phyloP scores from a whole-genome alignment of 2,888 invertebrate species.

The Cheiracanthium punctorium region DNA sequence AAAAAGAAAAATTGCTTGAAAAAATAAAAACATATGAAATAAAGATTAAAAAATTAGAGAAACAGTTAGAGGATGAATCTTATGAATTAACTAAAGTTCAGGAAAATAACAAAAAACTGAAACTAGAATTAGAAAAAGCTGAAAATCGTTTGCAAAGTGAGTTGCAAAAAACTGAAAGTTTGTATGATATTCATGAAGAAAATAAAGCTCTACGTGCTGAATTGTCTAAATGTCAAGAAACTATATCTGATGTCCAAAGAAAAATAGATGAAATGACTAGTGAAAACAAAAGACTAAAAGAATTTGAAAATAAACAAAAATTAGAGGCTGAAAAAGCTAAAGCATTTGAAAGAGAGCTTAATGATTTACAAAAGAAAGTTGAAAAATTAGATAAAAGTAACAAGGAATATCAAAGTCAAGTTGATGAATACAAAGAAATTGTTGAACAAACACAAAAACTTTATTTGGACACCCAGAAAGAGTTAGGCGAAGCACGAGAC shows the following conservation, averaged over 20 bases:
- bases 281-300: conserved; percentile 63
- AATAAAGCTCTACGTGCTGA: conserved; percentile 54
- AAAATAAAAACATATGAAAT: conserved; percentile 31
- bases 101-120: conserved; percentile 84
- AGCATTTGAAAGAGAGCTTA: conserved; percentile 51
- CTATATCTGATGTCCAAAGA: conserved; percentile 48
- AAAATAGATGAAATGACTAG: conserved; percentile 46
- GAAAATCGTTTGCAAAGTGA: conserved; percentile 63
- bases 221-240: conserved; percentile 61
- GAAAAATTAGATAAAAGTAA: conserved; percentile 42
- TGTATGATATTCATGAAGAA: conserved; percentile 65
- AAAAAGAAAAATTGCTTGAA: conserved; percentile 36
- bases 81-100: conserved; percentile 71
- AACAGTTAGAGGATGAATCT: conserved; percentile 35
- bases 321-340: conserved; percentile 41
- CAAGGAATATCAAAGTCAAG: conserved; percentile 40
- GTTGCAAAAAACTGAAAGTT: conserved; percentile 53
- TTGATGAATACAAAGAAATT: conserved; percentile 56
- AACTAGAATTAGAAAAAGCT: conserved; percentile 74
- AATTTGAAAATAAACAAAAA: conserved; percentile 48
- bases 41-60: conserved; percentile 43
- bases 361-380: conserved; percentile 42
- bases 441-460: conserved; percentile 60
- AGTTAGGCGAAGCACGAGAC: conserved; percentile 40
- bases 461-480: conserved; percentile 49